Base-by-base conservation (phyloP, 2,797 vertebrate genomes). In the Crocidura indochinensis region DNA sequence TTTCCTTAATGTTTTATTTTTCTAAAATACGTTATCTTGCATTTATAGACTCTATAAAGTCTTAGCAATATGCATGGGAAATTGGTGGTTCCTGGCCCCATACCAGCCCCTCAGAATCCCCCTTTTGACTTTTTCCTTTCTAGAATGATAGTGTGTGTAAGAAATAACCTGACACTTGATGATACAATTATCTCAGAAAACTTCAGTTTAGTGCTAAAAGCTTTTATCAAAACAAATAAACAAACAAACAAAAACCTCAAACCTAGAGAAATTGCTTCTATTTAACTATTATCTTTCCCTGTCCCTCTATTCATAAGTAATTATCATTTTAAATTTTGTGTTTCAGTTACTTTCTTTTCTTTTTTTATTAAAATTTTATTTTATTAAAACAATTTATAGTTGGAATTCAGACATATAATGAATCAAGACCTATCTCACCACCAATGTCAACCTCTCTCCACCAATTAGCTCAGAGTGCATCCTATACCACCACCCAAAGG, bases 311-410 rank as follows among this genome's bases (percentile, higher is more conserved):
- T 69, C 24, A 20, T 14, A 72, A 38, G 27, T 56, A 8, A 44
- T 76, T 84, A 11, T 64, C 24, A 75, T 47, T 82, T 60, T 82
- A 10, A 84, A 73, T 72, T 26, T 14, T 53, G 19, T 24, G 1
- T 53, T 82, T 49, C 49, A 19, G 79, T 82, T 80, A 29, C 26
- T 14, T 89, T 82, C 68, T 17, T 51, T 80, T 64, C 75, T 26
- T 6, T 53, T 76, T 84, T 12, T 87, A 8, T n/a, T n/a, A n/a
- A 38, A 38, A 38, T 38, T 38, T 38, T 38, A 38, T 38, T 38
- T 38, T 38, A 38, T 38, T 38, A 5, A 38, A 38, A 38, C 38
- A 38, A 38, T 38, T 38, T 38, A 38, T 38, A 38, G 38, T 38
- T 38, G 38, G 38, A 38, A n/a, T n/a, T n/a, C n/a, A n/a, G n/a